A percentile compares a stretch with the other conserved stretches of the same genome.
Evolutionary conservation across 2,888 invertebrate species (phyloP).

Genomic region (Therioaphis trifolii): DNA sequence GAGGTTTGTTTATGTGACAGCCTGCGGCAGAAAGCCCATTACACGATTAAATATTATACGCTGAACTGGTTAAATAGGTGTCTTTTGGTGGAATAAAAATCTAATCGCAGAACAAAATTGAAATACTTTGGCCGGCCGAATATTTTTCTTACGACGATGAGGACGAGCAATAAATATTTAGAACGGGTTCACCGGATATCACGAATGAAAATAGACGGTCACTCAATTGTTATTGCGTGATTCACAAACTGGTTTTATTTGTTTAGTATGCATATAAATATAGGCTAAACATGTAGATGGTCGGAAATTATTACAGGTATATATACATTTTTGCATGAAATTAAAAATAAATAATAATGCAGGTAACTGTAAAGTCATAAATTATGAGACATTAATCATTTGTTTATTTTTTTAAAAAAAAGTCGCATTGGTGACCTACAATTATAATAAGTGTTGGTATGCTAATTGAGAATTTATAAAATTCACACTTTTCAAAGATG

Average conservation of each 20-base stretch:
- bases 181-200: conserved; percentile 17
- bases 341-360: conserved; percentile 1
- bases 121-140: not conserved
- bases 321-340: not conserved
- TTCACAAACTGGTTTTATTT: conserved; percentile 39
- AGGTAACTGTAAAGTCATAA: conserved; percentile 4
- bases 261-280: too few relatives aligned
- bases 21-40: conserved; percentile 2
- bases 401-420: too few relatives aligned
- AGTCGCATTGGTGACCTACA: too few relatives aligned
- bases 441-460: not conserved
- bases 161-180: not conserved
- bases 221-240: conserved; percentile 29
- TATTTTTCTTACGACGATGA: not conserved
- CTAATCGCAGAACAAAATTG: conserved; percentile 1
- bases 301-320: not conserved
- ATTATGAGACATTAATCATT: too few relatives aligned
- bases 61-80: not conserved
- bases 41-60: not conserved
- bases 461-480: conserved; percentile 7
- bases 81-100: not conserved
- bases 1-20: conserved; percentile 31
- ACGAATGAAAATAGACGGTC: conserved; percentile 7
- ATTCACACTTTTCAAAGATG: not conserved
- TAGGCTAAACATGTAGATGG: not conserved